Percentiles rank a stretch among this genome's conserved stretches.
Evolutionary conservation across 2,888 invertebrate genomes (phyloP).

Genomic region (Caenorhabditis drosophilae): DNA sequence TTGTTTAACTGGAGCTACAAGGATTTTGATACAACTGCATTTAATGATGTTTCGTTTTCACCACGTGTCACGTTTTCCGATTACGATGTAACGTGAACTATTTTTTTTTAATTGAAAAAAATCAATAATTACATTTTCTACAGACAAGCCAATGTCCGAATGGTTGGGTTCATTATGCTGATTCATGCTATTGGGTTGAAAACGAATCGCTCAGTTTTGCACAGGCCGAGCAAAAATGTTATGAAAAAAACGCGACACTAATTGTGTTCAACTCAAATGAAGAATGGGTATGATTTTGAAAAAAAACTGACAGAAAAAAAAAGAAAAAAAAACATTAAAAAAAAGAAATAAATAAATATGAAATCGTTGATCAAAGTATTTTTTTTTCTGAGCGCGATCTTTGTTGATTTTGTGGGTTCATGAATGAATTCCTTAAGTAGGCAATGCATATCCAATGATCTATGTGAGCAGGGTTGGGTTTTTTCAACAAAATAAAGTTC

Average conservation of each 20-base stretch:
- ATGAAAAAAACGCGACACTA: conserved; percentile 38
- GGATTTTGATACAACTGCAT: conserved; percentile 22
- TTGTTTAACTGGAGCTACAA: conserved; percentile 42
- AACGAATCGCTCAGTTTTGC: conserved; percentile 33
- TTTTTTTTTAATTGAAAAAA: neutral
- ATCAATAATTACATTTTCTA: conserved; percentile 1
- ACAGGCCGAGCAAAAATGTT: conserved; percentile 41
- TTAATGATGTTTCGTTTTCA: conserved; percentile 9
- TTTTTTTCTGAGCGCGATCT: neutral
- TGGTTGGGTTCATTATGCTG: conserved; percentile 39
- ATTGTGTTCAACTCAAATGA: conserved; percentile 44
- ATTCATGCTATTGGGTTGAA: conserved; percentile 49
- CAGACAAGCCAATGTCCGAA: conserved; percentile 35
- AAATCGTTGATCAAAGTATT: neutral
- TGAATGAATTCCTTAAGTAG: no score
- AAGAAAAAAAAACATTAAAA: neutral
- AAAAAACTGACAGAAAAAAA: conserved; percentile 4
- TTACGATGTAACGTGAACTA: conserved; percentile 6
- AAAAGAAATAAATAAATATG: neutral
- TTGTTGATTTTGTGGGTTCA: no score
- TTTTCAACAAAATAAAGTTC: conserved; percentile 7
- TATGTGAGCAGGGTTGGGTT: no score
- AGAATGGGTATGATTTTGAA: conserved; percentile 41
- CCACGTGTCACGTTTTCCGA: conserved; percentile 21
- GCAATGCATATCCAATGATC: conserved; percentile 36